A percentile compares a stretch with the other conserved stretches of the same genome.
Conservation (phyloP, 1,140 invertebrate genomes). For the Trachymyrmex septentrionalis region DNA sequence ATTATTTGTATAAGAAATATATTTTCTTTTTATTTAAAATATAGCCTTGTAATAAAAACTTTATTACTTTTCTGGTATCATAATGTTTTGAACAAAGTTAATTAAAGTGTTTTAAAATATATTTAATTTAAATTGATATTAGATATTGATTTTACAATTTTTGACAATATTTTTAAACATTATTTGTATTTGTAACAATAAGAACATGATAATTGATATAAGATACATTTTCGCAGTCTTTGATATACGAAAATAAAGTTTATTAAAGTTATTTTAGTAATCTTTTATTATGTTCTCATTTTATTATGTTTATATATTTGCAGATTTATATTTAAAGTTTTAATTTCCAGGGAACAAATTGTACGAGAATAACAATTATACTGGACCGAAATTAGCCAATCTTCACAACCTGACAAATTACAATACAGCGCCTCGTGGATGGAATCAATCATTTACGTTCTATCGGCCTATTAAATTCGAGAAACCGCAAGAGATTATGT, state of each 20-base stretch:
- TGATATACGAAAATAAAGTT: background rate
- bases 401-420: constrained; percentile 88
- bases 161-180: background rate
- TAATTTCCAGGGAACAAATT: constrained; percentile 78
- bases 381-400: constrained; percentile 84
- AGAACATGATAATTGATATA: background rate
- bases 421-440: constrained; percentile 93
- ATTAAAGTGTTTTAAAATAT: too few relatives aligned
- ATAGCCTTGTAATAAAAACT: background rate
- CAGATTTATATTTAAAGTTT: constrained; percentile 3
- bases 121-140: background rate
- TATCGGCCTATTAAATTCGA: constrained; percentile 91
- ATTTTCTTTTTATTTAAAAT: background rate
- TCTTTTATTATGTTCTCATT: background rate
- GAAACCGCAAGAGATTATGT: constrained; percentile 86
- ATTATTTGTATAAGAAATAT: background rate
- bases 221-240: background rate
- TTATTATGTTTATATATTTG: background rate
- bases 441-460: constrained; percentile 89
- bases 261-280: background rate
- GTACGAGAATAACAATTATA: constrained; percentile 77
- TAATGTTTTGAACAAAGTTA: background rate
- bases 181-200: background rate
- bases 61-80: background rate
- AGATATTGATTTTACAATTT: background rate